Conservation (phyloP, 2,797 vertebrate species). For the Xyrichtys novacula region DNA sequence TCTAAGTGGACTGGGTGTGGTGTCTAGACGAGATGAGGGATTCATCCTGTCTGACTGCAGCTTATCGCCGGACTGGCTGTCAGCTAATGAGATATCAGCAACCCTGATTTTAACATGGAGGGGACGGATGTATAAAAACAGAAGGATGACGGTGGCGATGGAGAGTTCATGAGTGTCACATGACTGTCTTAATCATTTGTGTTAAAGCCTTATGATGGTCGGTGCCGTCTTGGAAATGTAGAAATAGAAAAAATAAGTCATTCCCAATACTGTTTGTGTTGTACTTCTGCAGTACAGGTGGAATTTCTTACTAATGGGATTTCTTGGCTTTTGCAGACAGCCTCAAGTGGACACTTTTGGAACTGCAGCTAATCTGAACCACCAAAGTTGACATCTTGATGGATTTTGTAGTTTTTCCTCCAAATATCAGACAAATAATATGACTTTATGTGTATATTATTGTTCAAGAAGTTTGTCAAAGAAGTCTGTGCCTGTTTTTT, state of each 20-base stretch:
- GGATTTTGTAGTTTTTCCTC: neutral
- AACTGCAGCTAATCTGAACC: neutral
- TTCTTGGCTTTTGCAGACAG: no score
- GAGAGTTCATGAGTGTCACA: conserved; percentile 39
- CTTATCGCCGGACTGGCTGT: conserved; percentile 73
- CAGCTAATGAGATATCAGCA: conserved; percentile 70
- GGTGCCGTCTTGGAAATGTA: no score
- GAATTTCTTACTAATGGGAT: no score
- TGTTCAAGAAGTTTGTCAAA: neutral
- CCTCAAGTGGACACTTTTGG: neutral
- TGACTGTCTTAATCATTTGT: conserved; percentile 19
- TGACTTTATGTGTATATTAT: neutral
- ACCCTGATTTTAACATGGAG: conserved; percentile 54
- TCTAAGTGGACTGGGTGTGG: conserved; percentile 59
- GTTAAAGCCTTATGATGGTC: conserved; percentile 31
- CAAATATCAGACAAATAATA: neutral
- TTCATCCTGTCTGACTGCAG: conserved; percentile 74
- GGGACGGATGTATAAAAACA: conserved; percentile 28
- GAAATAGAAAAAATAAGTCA: no score
- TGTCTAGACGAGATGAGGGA: conserved; percentile 69
- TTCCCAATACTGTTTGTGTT: no score
- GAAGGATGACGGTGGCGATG: conserved; percentile 11
- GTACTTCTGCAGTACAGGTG: no score
- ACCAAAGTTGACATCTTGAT: neutral
- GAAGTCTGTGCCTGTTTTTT: neutral